Base-by-base conservation (phyloP, 2,888 invertebrate genomes). In the Mesodorylaimus sp. region DNA sequence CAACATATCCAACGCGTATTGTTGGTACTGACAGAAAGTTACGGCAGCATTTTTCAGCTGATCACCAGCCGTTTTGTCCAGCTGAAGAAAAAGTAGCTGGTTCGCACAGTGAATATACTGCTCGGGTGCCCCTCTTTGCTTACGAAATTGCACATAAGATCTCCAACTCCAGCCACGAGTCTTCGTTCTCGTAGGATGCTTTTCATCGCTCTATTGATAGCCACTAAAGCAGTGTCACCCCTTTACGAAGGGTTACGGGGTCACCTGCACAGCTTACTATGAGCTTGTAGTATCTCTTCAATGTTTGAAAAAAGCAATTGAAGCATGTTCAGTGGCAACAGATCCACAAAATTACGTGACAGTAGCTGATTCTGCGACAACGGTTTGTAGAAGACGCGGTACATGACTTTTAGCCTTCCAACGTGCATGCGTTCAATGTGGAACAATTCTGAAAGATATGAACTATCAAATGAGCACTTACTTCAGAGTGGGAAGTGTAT, bases 341-440 rank as follows among this genome's bases (percentile, higher is more conserved):
- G 5, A 43, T 7, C 27, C 26, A 10, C 5, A 3, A 10, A n/a
- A n/a, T n/a, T n/a, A n/a, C n/a, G n/a, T n/a, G n/a, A n/a, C 50
- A 86, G 73, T 23, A 82, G 73, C 58, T 70, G 76, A 47, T 70
- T 76, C 49, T 77, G 76, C 59, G 77, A 71, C 61, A 91, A 74
- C 1, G 84, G 84, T 46, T 76, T 76, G 58, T 81, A 80, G 74
- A 89, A 91, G 57, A 88, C 76, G 54, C 77, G 75, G 58, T 82
- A 79, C 45, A 91, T 73, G 2, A 88, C 83, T 66, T 82, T 83
- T 58, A 91, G 75, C 71, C 83, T 84, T 50, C 86, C 77, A 48
- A 86, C 80, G 73, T 89, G 87, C 19, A 85, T 81, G 55, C 80
- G 75, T 68, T 89, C 88, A 13, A 89, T 84, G 63, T 86, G 81